These are phyloP conservation scores for Acanthurus lineatus DNA, from an alignment of 2,797 vertebrate genomes.

Conservation along the genomic window DNA sequence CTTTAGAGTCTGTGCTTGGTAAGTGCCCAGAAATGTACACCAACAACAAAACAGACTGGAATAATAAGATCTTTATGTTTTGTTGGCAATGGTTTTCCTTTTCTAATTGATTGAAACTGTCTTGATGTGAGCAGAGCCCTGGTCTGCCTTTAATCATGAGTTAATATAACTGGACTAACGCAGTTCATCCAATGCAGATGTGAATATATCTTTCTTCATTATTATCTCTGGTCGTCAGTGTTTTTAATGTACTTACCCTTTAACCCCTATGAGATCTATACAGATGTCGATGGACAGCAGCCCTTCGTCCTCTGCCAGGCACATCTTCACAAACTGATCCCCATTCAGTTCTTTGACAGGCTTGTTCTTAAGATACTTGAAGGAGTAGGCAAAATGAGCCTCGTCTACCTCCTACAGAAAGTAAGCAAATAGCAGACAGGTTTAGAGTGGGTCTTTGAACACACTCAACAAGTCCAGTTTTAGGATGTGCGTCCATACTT, in stretches of 20 bases:
- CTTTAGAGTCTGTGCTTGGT: conserved; percentile 18
- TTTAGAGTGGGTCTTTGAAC: not conserved
- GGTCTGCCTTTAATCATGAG: not conserved
- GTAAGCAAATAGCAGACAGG: not conserved
- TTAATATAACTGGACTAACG: not conserved
- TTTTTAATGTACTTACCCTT: conserved; percentile 88
- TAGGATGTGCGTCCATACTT: conserved; percentile 81
- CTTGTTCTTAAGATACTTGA: conserved; percentile 99
- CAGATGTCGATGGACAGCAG: conserved; percentile 94
- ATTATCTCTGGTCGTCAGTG: not conserved
- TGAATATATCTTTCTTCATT: not conserved
- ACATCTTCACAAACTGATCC: conserved; percentile 98
- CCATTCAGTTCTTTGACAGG: conserved; percentile 97
- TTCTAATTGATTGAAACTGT: too few relatives aligned
- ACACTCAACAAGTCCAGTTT: fast-evolving
- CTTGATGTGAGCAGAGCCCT: not conserved
- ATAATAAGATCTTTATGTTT: too few relatives aligned
- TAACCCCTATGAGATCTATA: conserved; percentile 97
- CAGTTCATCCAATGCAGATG: not conserved
- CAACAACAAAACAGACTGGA: conserved; percentile 7
- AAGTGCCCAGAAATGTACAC: conserved; percentile 11
- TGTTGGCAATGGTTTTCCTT: too few relatives aligned
- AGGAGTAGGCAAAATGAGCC: conserved; percentile 96
- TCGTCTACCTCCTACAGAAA: conserved; percentile 93
- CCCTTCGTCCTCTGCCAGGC: conserved; percentile 93